These are phyloP conservation scores for Acrobasis consociella DNA, from an alignment of 2,888 invertebrate species.

Conservation along the genomic window DNA sequence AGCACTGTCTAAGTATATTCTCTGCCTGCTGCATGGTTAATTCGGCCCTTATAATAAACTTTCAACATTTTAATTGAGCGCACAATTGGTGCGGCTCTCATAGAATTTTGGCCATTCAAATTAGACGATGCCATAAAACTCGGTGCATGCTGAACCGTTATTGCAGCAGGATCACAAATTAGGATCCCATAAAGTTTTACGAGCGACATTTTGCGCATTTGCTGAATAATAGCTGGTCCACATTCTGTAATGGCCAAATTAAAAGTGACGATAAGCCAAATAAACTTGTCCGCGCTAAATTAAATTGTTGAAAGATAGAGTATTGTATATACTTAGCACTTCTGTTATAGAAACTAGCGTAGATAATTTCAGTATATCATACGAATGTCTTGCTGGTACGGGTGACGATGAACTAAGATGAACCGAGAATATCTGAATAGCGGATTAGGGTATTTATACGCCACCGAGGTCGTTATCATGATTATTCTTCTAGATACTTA, in stretches of 20 bases:
- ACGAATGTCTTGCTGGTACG: no score
- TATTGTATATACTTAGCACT: no score
- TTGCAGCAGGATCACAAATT: constrained; percentile 33
- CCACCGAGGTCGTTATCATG: no score
- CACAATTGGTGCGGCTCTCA: neutral
- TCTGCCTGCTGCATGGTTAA: no score
- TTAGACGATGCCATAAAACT: constrained; percentile 2
- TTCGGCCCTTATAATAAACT: no score
- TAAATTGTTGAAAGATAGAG: neutral
- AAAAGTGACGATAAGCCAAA: constrained; percentile 7
- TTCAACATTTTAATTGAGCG: neutral
- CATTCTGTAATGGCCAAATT: constrained; percentile 20
- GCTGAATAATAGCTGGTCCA: constrained; percentile 50
- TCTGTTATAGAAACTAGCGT: no score
- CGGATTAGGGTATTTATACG: no score
- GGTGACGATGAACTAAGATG: no score
- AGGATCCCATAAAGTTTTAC: constrained; percentile 43
- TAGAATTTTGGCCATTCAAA: constrained; percentile 2
- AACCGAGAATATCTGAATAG: no score
- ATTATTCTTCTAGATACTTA: no score
- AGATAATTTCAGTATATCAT: no score
- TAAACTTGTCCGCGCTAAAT: neutral
- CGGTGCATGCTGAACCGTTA: constrained; percentile 23
- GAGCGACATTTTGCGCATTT: constrained; percentile 45
- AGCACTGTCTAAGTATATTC: no score